Evolutionary conservation across 2,797 vertebrate genomes (phyloP), one percentile per base, ranked within the genome.

Genomic region (Triplophysa yarkandensis): DNA sequence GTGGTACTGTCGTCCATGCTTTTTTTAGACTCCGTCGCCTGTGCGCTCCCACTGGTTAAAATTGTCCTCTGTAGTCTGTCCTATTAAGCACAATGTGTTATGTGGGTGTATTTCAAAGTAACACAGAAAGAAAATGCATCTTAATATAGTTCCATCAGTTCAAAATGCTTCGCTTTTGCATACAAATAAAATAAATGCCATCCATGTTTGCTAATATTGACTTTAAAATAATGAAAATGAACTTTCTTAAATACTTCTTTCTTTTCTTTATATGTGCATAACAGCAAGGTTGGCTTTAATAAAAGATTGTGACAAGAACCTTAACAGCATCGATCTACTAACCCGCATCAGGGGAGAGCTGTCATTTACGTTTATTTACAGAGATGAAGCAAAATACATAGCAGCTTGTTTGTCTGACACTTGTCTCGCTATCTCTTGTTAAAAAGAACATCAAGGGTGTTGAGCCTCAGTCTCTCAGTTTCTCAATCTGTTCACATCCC

Each of bases 381-480:
- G 4, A 41, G 30, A 52, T n/a, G 63, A 23, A 73, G 23, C 43
- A 71, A n/a, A 73, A 72, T 25, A 66, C 28, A 25, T 25, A 55
- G 39, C 52, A 14, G 17, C 43, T 46, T 10, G 28, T 34, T 55
- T 69, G 48, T 55, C 73, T 69, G 68, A 58, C 52, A 54, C 68
- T 57, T 63, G 28, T 62, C 60, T 62, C 50, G 23, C 39, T 77
- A 55, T 21, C 28, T 64, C 69, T 73, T 68, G 64, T 78, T 74
- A 61, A 43, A 71, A 30, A 39, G 8, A 44, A 57, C 32, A 68
- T 80, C 19, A 60, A 78, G 54, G 81, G 81, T 36, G 50, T 78
- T 72, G 21, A 10, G 9, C 57, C 63, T 48, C 48, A 43, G 70
- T 61, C 71, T 39, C 39, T 72, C 36, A 25, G 27, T 70, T 52